Evolutionary conservation across 2,113 vertebrate species (phyloP), one percentile per base, ranked within the genome.

Genomic region (Eulacestoma nigropectus): DNA sequence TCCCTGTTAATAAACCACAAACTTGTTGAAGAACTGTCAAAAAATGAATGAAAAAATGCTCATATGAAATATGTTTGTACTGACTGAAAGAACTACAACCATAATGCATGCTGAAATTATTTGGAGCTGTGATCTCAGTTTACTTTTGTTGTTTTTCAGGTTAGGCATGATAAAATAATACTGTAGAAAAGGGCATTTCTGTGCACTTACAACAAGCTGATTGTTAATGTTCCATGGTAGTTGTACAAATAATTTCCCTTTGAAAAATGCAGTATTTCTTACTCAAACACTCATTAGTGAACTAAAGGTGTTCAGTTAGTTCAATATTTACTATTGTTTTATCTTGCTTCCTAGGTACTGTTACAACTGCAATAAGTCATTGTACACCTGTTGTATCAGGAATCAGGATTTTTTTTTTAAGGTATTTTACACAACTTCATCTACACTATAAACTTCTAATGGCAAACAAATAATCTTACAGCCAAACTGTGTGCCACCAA

Each of bases 321-420:
- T 97, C 95, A 97, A 60, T 97, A 97, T 96, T 97, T 96, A 97
- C 96, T 97, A 94, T 98, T 94, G 75, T 97, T 98, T 98, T 96
- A 96, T 92, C 96, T 97, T 98, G 97, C 95, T 98, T 97, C 97
- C 97, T 98, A 95, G 96, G 97, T 98, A 98, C 97, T 98, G 98
- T 97, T 98, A 98, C 98, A 98, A 98, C 98, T 98, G 98, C 98
- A 98, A 98, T 98, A 98, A 98, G 96, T 98, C 97, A 97, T 96
- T 97, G 96, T 98, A 97, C 75, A 97, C 93, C 93, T 98, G 97
- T 98, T 98, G 97, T 98, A 98, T 97, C 98, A 98, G 97, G 96
- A 97, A 98, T 97, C 96, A 91, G 96, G 96, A 97, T 96, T 97
- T 93, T 89, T 96, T 93, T 96, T 96, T 96, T 87, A 95, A 93